phyloP scores from a whole-genome alignment of 2,797 vertebrate genomes.

The Darevskia nairensis region DNA sequence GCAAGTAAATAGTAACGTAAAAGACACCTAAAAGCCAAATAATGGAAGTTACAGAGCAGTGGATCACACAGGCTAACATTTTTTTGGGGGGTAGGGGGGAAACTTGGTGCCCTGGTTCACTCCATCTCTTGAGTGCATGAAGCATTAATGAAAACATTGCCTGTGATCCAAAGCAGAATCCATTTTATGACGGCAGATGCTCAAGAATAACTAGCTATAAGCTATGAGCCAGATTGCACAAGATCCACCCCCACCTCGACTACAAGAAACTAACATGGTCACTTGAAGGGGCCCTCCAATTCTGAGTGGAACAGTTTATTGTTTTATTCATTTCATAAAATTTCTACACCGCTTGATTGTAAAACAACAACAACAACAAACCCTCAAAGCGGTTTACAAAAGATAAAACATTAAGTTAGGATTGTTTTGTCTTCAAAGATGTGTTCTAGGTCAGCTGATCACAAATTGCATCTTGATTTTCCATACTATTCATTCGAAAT shows the following conservation, averaged over 20 bases:
- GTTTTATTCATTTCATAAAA: no score
- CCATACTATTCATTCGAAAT: background rate
- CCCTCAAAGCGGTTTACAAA: no score
- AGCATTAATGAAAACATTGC: background rate
- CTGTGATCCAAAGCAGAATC: background rate
- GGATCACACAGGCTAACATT: background rate
- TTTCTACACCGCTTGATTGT: no score
- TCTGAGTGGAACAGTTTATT: background rate
- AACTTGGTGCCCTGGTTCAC: background rate
- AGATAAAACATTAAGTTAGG: no score
- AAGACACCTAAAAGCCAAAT: constrained; percentile 57
- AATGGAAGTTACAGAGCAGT: background rate
- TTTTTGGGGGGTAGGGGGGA: background rate
- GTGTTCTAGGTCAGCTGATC: background rate
- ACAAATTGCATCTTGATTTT: background rate
- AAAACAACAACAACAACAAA: no score
- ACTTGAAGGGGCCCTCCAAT: background rate
- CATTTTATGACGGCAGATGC: no score
- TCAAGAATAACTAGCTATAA: background rate
- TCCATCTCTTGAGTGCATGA: background rate
- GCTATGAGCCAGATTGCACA: background rate
- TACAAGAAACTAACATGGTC: background rate
- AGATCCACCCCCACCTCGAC: background rate
- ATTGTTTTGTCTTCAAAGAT: background rate
- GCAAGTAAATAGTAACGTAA: constrained; percentile 60